Percentiles rank a stretch among this genome's conserved stretches.
Conservation (phyloP, 2,888 invertebrate genomes). For the Alviniconcha strummeri region DNA sequence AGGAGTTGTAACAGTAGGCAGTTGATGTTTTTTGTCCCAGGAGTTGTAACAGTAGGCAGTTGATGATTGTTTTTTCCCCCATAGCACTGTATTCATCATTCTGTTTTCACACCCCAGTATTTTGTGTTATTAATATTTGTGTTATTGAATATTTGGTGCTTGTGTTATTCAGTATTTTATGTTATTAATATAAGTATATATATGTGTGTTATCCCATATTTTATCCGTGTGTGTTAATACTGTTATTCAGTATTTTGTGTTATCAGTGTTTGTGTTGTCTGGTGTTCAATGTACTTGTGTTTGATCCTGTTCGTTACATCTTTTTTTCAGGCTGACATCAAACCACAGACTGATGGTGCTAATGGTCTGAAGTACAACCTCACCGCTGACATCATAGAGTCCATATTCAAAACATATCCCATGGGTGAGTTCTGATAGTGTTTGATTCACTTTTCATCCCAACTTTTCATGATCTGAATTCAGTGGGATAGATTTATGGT, state of each 20-base stretch:
- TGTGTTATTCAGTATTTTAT: not conserved
- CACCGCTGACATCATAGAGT: conserved; percentile 96
- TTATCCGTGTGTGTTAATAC: not conserved
- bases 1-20: too few species aligned
- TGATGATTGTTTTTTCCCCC: too few species aligned
- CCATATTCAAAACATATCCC: conserved; percentile 99
- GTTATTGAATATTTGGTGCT: not conserved
- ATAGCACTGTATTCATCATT: too few species aligned
- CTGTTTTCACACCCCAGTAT: too few species aligned
- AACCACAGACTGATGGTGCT: conserved; percentile 96
- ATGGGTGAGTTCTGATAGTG: conserved; percentile 76
- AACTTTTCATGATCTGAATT: too few species aligned
- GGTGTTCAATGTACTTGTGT: not conserved
- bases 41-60: too few species aligned
- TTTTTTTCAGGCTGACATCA: conserved; percentile 85
- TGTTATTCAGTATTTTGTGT: not conserved
- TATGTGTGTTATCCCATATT: not conserved
- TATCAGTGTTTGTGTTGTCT: not conserved
- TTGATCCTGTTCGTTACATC: conserved; percentile 17
- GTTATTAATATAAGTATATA: too few species aligned
- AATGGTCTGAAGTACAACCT: conserved; percentile 98
- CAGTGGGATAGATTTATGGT: too few species aligned
- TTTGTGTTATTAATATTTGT: too few species aligned
- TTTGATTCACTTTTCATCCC: not conserved
- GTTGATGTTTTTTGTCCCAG: too few species aligned